Base-by-base conservation (phyloP, 2,888 invertebrate species). In the Drymonia ruficornis region DNA sequence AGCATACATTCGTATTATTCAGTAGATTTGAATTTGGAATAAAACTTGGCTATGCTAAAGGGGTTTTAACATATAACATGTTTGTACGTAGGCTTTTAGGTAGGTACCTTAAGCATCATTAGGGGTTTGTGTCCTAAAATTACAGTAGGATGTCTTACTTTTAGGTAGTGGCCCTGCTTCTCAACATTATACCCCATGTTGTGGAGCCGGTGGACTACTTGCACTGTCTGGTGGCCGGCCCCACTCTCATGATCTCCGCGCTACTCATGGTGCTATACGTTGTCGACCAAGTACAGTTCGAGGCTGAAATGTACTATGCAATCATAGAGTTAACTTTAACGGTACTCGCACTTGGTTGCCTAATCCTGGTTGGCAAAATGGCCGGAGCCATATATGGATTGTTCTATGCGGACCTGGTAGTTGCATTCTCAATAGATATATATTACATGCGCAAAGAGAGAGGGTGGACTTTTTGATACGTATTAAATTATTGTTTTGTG, bases 91-190 rank as follows among this genome's bases (percentile, higher is more conserved):
- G n/a, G n/a, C n/a, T n/a, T n/a, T n/a, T n/a, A n/a, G n/a, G n/a
- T 23, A 4, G 7, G 7, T 2, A 23, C 23, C 23, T 23, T 7
- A 6, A 23, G 23, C 23, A 4, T 23, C 23, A 23, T 6, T 2
- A 23, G 23, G 3, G 7, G 23, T 23, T 23, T 7, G 7, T 23
- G 4, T 23, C 7, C 23, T 23, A 7, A 23, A 16, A 42, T 11
- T 36, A 36, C 36, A 36, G n/a, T 36, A n/a, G 36, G 36, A 57
- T 65, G 54, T 86, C 79, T 86, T 85, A 77, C 75, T 91, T 91
- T 86, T 91, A 91, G 91, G 89, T 87, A 82, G 81, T 91, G 81
- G 88, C 89, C 69, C 81, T 91, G 61, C 81, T 91, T 59, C 87
- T 91, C 78, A 87, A 81, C 84, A 74, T 91, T 66, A 79, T 91